Evolutionary conservation across 2,888 invertebrate genomes (phyloP).

Genomic region (Apoda limacodes): DNA sequence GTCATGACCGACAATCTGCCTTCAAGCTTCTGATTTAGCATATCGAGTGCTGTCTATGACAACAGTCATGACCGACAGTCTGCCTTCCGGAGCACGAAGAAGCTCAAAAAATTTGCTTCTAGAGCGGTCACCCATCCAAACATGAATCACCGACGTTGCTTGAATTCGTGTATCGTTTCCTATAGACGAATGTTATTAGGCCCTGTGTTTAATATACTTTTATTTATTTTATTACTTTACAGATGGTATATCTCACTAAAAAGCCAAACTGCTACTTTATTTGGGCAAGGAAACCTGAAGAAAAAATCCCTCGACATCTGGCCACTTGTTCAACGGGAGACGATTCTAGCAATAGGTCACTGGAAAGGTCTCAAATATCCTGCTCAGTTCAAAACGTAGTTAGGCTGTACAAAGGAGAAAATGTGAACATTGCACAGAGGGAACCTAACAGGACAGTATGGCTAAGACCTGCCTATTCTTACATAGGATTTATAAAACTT

Average conservation of each 20-base stretch:
- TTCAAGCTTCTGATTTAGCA: too few species aligned
- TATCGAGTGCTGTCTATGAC: too few species aligned
- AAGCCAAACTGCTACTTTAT: slow-evolving; percentile 50
- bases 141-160: too few species aligned
- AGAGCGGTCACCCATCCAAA: too few species aligned
- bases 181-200: too few species aligned
- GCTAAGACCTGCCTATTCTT: slow-evolving; percentile 46
- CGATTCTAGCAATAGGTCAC: slow-evolving; percentile 34
- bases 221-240: slow-evolving; percentile 20
- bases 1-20: too few species aligned
- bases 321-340: slow-evolving; percentile 47
- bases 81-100: too few species aligned
- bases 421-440: slow-evolving; percentile 43
- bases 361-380: slow-evolving; percentile 45
- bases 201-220: background rate
- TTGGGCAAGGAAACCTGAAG: slow-evolving; percentile 33
- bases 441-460: slow-evolving; percentile 50
- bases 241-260: slow-evolving; percentile 52
- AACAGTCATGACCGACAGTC: too few species aligned
- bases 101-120: too few species aligned
- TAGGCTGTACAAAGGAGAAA: slow-evolving; percentile 39
- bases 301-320: slow-evolving; percentile 32
- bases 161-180: too few species aligned
- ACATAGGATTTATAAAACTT: slow-evolving; percentile 55
- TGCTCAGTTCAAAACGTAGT: slow-evolving; percentile 49